phyloP scores from a whole-genome alignment of 1,140 invertebrate species.

The Epicauta chinensis region DNA sequence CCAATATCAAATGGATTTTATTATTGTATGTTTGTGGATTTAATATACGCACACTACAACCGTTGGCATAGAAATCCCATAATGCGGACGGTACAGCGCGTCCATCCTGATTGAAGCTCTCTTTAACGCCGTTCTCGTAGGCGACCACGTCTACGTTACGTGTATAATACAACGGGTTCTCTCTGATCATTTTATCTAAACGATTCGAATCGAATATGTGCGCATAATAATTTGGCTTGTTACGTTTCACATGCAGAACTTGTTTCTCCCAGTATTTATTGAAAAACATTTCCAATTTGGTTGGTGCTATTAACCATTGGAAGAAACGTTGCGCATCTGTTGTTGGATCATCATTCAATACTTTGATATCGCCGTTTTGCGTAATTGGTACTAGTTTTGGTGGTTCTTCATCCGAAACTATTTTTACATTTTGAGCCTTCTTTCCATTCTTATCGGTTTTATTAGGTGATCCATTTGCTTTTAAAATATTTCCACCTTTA shows the following conservation, averaged over 20 bases:
- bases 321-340: slow-evolving; percentile 55
- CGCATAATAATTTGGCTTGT: slow-evolving; percentile 60
- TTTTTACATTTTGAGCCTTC: too few relatives aligned
- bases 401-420: too few relatives aligned
- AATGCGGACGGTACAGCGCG: slow-evolving; percentile 66
- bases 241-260: slow-evolving; percentile 66
- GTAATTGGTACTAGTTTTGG: too few relatives aligned
- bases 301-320: slow-evolving; percentile 64
- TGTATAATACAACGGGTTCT: slow-evolving; percentile 69
- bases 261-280: slow-evolving; percentile 71
- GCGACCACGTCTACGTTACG: slow-evolving; percentile 89
- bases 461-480: too few relatives aligned
- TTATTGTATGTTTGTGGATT: slow-evolving; percentile 89
- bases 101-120: slow-evolving; percentile 84
- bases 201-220: slow-evolving; percentile 66
- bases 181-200: slow-evolving; percentile 71
- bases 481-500: too few relatives aligned
- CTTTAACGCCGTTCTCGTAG: slow-evolving; percentile 69
- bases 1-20: slow-evolving; percentile 54
- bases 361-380: too few relatives aligned
- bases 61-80: slow-evolving; percentile 87
- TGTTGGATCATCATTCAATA: neutral
- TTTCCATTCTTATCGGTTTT: too few relatives aligned
- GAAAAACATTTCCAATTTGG: slow-evolving; percentile 58
- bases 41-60: slow-evolving; percentile 84